Percentiles rank a stretch among this genome's conserved stretches.
phyloP scores from a whole-genome alignment of 1,140 invertebrate species.

The Teleopsis dalmanni region DNA sequence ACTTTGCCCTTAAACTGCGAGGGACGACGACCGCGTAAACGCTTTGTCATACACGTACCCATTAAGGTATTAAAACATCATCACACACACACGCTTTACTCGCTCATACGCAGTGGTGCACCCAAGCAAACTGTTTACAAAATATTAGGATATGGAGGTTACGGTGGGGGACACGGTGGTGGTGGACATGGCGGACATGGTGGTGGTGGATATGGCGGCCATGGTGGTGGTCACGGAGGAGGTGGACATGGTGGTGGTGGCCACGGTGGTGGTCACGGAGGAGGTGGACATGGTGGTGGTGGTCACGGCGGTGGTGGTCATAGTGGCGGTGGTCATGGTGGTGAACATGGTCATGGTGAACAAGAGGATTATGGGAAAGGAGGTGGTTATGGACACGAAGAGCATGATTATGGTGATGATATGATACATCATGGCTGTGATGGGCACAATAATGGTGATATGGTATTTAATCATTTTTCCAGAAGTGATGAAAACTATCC shows the following conservation, averaged over 20 bases:
- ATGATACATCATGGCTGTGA: too few species aligned
- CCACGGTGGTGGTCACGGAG: not conserved
- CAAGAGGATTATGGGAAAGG: conserved; percentile 33
- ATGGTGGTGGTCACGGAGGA: conserved; percentile 13
- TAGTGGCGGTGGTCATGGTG: conserved; percentile 4
- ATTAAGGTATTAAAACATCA: conserved; percentile 37
- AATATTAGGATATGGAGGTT: conserved; percentile 16
- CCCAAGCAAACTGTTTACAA: conserved; percentile 35
- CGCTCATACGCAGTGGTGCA: conserved; percentile 21
- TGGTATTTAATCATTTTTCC: conserved; percentile 39
- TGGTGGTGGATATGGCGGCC: not conserved
- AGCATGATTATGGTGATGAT: not conserved
- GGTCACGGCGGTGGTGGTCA: not conserved
- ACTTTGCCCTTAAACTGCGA: too few species aligned
- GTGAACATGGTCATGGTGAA: conserved; percentile 32
- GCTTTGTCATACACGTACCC: conserved; percentile 38
- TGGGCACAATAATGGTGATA: conserved; percentile 24
- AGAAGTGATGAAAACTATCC: conserved; percentile 21
- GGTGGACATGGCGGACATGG: not conserved
- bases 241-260: conserved; percentile 5
- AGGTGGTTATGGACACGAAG: not conserved
- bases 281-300: conserved; percentile 14
- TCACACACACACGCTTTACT: conserved; percentile 38
- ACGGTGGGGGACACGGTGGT: not conserved
- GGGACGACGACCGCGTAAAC: conserved; percentile 16